phyloP scores from a whole-genome alignment of 2,113 vertebrate species.

The Alces alces region DNA sequence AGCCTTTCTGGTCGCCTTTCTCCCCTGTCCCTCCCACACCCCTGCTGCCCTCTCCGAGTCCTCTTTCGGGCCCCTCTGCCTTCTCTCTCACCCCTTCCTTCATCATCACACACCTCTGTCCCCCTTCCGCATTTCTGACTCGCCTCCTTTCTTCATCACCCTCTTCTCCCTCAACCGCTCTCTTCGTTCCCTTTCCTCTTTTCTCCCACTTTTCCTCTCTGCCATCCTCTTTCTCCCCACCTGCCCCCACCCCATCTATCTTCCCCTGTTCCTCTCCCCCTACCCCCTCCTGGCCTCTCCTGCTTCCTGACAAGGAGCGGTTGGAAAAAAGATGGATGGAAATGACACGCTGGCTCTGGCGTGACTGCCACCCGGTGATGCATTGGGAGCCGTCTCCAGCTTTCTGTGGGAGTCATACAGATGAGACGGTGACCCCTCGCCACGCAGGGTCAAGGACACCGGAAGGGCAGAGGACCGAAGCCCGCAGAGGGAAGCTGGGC shows the following conservation, averaged over 20 bases:
- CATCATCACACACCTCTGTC: not conserved
- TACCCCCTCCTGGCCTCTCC: not conserved
- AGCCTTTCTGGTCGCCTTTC: not conserved
- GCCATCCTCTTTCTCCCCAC: not conserved
- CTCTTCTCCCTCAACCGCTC: not conserved
- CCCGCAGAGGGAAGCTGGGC: not conserved
- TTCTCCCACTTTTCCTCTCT: not conserved
- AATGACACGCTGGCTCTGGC: slow-evolving; percentile 69
- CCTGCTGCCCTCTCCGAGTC: not conserved
- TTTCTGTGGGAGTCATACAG: slow-evolving; percentile 59
- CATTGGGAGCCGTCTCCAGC: slow-evolving; percentile 66
- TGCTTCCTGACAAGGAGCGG: slow-evolving; percentile 65
- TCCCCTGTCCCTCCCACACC: no score
- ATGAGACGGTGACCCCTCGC: slow-evolving; percentile 69
- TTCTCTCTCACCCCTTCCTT: not conserved
- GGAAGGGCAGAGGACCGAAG: slow-evolving; percentile 57
- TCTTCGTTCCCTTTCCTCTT: not conserved
- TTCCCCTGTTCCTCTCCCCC: slow-evolving; percentile 34
- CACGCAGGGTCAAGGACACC: slow-evolving; percentile 64
- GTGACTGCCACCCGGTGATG: slow-evolving; percentile 77
- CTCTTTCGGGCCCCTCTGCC: not conserved
- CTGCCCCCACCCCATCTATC: slow-evolving; percentile 35
- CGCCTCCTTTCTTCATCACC: not conserved
- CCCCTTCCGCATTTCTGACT: no score
- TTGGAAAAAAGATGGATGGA: slow-evolving; percentile 78